These are phyloP conservation scores for Thymelicus acteon DNA, from an alignment of 2,888 invertebrate species.

Conservation along the genomic window DNA sequence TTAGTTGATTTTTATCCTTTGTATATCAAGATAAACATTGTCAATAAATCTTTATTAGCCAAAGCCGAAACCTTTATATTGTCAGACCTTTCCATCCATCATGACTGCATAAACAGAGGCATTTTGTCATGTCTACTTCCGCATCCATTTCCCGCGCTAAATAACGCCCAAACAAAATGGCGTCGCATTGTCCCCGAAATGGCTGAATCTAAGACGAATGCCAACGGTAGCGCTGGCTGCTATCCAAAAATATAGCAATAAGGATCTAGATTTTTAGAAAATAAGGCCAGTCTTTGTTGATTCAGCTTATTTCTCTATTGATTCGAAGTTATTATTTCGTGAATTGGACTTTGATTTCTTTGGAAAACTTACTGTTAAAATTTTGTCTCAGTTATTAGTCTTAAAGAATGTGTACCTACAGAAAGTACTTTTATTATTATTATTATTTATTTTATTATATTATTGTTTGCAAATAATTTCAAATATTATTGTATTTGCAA, in stretches of 20 bases:
- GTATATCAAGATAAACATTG: background rate
- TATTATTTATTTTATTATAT: no score
- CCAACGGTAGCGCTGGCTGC: slow-evolving; percentile 43
- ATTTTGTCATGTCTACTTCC: slow-evolving; percentile 40
- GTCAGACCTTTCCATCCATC: slow-evolving; percentile 16
- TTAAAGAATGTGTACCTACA: no score
- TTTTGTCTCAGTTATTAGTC: no score
- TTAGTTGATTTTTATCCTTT: no score
- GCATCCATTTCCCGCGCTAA: slow-evolving; percentile 40
- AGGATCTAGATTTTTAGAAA: slow-evolving; percentile 42
- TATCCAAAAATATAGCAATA: slow-evolving; percentile 44
- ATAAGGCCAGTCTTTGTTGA: slow-evolving; percentile 41
- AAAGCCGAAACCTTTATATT: background rate
- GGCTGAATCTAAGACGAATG: slow-evolving; percentile 40
- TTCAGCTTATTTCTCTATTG: slow-evolving; percentile 30
- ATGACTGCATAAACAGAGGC: slow-evolving; percentile 27
- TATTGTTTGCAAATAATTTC: no score
- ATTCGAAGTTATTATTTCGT: slow-evolving; percentile 10
- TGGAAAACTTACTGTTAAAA: background rate
- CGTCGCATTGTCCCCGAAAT: slow-evolving; percentile 46
- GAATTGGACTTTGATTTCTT: slow-evolving; percentile 5
- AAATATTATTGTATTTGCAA: no score
- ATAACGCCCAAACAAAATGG: slow-evolving; percentile 47
- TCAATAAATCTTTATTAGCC: slow-evolving; percentile 13
- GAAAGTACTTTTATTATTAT: no score